phyloP scores from a whole-genome alignment of 2,113 vertebrate genomes.

The Brachypteracias leptosomus region DNA sequence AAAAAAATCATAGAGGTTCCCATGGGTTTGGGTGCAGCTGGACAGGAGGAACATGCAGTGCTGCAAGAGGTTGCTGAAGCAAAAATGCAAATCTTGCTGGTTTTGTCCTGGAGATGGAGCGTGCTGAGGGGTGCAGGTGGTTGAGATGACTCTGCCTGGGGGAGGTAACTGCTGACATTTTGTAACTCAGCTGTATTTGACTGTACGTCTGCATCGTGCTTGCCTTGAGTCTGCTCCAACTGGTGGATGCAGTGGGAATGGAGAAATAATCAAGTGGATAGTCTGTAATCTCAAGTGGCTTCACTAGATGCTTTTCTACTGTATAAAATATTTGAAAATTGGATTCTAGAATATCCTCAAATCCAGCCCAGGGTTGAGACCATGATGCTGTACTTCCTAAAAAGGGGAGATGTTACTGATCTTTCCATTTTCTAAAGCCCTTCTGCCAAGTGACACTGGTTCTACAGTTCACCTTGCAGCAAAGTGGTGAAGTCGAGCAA shows the following conservation, averaged over 20 bases:
- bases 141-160: neutral
- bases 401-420: neutral
- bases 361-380: neutral
- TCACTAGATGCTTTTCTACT: neutral
- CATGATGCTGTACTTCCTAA: neutral
- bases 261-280: neutral
- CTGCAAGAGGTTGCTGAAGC: neutral
- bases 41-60: fast-evolving
- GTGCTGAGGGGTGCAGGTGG: neutral
- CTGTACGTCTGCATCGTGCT: neutral
- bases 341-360: neutral
- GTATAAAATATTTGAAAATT: neutral
- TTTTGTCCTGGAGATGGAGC: neutral
- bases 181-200: neutral
- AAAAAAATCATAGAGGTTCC: fast-evolving
- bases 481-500: neutral
- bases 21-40: neutral
- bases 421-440: neutral
- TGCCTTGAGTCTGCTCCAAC: neutral
- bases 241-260: fast-evolving
- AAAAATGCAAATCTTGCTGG: neutral
- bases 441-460: neutral
- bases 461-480: neutral
- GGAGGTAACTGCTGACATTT: neutral
- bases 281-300: neutral